phyloP scores from a whole-genome alignment of 2,888 invertebrate species.

The Eilema sororculum region DNA sequence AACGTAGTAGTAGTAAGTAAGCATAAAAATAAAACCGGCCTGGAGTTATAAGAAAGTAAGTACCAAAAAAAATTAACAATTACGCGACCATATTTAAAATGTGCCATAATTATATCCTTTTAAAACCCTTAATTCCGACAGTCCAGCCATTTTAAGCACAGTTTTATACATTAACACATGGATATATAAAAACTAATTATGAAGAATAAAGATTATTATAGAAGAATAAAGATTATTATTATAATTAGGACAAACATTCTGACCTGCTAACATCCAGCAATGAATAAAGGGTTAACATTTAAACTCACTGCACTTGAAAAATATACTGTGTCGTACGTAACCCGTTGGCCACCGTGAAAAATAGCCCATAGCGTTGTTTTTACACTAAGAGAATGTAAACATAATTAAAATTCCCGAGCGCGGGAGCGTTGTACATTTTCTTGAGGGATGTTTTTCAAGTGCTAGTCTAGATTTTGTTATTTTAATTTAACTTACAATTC shows the following conservation, averaged over 20 bases:
- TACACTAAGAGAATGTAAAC: conserved; percentile 69
- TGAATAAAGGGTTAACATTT: conserved; percentile 33
- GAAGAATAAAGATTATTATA: too few relatives aligned
- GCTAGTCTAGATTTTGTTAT: conserved; percentile 16
- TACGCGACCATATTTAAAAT: too few relatives aligned
- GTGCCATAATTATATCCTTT: too few relatives aligned
- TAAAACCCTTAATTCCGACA: too few relatives aligned
- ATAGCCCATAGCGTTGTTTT: conserved; percentile 62
- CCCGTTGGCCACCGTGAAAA: conserved; percentile 56
- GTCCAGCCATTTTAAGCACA: background rate
- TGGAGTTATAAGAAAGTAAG: too few relatives aligned
- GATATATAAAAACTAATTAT: conserved; percentile 23
- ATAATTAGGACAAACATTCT: conserved; percentile 31
- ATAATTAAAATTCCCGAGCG: conserved; percentile 72
- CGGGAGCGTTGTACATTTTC: conserved; percentile 44
- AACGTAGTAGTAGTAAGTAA: too few relatives aligned
- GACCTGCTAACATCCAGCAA: conserved; percentile 24
- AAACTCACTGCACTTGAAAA: conserved; percentile 56
- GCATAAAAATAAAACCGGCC: too few relatives aligned
- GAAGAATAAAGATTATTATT: too few relatives aligned
- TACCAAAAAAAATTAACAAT: too few relatives aligned
- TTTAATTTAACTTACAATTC: background rate
- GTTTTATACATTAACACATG: conserved; percentile 11
- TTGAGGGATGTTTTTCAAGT: conserved; percentile 40
- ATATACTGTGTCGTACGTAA: conserved; percentile 52